Evolutionary conservation across 1,140 invertebrate genomes (phyloP).

Genomic region (Cephus cinctus): DNA sequence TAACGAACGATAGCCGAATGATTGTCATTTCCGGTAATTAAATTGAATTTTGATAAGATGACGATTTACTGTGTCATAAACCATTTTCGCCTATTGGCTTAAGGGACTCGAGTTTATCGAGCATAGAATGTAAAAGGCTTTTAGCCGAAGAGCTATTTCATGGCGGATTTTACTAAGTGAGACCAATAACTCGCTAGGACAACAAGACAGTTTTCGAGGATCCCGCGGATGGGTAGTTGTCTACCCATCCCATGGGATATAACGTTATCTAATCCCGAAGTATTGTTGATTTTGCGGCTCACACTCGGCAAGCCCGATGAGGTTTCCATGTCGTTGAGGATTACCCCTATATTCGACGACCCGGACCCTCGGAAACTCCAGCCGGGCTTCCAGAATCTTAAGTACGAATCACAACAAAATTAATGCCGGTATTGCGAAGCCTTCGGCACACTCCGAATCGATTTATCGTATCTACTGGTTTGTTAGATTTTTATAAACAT

Average conservation of each 20-base stretch:
- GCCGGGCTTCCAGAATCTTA: too few relatives aligned
- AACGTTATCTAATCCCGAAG: conserved; percentile 15
- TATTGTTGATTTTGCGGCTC: conserved; percentile 31
- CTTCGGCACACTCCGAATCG: too few relatives aligned
- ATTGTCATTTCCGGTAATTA: too few relatives aligned
- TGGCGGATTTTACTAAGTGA: conserved; percentile 36
- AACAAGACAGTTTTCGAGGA: conserved; percentile 21
- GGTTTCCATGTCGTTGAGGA: conserved; percentile 38
- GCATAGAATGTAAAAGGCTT: conserved; percentile 5
- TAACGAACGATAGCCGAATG: too few relatives aligned
- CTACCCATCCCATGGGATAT: not conserved
- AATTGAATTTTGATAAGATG: too few relatives aligned
- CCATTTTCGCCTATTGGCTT: too few relatives aligned
- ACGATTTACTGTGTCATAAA: too few relatives aligned
- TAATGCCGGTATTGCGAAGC: too few relatives aligned
- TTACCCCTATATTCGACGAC: conserved; percentile 32
- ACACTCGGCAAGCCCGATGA: conserved; percentile 26
- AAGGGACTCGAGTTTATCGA: not conserved
- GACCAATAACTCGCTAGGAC: conserved; percentile 37
- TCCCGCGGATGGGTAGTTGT: conserved; percentile 4
- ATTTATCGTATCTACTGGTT: too few relatives aligned
- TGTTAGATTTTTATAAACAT: too few relatives aligned
- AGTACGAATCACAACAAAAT: too few relatives aligned
- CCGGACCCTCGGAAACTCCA: not conserved
- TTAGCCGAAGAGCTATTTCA: not conserved